Conservation (phyloP, 1,140 invertebrate genomes). For the Rhagoletis zephyria region DNA sequence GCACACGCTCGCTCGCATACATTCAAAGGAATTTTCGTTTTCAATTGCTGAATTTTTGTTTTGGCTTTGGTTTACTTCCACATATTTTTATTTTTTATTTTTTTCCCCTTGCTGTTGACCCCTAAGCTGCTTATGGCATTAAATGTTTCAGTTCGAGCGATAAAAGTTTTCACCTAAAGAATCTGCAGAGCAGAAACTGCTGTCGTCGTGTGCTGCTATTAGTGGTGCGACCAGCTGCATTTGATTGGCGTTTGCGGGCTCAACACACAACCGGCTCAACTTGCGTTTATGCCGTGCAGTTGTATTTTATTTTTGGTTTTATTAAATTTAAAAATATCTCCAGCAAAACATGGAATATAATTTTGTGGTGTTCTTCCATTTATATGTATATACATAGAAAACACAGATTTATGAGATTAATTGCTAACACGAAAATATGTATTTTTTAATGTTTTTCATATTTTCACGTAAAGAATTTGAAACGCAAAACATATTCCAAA, state of each 20-base stretch:
- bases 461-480: too few relatives aligned
- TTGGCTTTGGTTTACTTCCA: too few relatives aligned
- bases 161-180: constrained; percentile 17
- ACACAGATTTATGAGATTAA: too few relatives aligned
- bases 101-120: not conserved
- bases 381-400: too few relatives aligned
- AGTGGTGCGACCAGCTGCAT: not conserved
- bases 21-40: not conserved
- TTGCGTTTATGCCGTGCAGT: not conserved
- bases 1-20: not conserved
- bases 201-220: not conserved
- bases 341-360: not conserved
- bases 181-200: not conserved
- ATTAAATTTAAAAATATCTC: not conserved
- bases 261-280: not conserved
- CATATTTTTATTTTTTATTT: too few relatives aligned
- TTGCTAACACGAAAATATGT: too few relatives aligned
- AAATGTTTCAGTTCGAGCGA: constrained; percentile 12
- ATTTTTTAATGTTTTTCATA: too few relatives aligned
- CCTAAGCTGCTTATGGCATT: constrained; percentile 30
- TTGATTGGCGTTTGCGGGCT: constrained; percentile 22
- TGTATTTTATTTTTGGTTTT: constrained; percentile 7
- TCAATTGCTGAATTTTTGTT: not conserved
- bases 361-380: too few relatives aligned
- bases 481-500: too few relatives aligned